phyloP scores from a whole-genome alignment of 2,113 vertebrate genomes.

The Hippocampus mohnikei region DNA sequence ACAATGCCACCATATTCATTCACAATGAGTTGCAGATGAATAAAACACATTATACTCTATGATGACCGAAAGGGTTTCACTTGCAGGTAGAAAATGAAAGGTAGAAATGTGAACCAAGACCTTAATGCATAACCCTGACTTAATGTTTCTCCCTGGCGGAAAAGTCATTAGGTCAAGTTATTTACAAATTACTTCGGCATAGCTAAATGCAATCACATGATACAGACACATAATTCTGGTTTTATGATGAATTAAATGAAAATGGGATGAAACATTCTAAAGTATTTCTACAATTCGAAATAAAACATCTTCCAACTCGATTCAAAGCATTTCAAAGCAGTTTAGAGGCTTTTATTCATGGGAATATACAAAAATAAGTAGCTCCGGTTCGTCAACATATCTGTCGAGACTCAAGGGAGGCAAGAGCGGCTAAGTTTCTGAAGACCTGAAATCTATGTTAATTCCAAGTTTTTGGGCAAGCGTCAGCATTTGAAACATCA shows the following conservation, averaged over 20 bases:
- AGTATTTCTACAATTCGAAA: background rate
- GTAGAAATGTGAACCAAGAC: too few relatives aligned
- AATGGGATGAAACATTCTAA: background rate
- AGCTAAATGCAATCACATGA: background rate
- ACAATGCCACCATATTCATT: slow-evolving; percentile 40
- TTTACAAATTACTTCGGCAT: background rate
- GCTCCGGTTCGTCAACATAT: background rate
- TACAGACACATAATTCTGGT: background rate
- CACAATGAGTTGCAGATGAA: slow-evolving; percentile 46
- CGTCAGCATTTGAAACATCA: too few relatives aligned
- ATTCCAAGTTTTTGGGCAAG: too few relatives aligned
- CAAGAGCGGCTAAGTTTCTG: slow-evolving; percentile 2
- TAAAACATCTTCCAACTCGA: background rate
- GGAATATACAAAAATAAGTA: background rate
- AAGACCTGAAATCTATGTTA: slow-evolving; percentile 9
- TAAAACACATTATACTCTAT: slow-evolving; percentile 1
- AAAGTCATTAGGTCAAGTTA: background rate
- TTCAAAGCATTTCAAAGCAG: background rate
- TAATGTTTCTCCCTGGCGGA: background rate
- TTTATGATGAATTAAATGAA: background rate
- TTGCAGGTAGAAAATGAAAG: too few relatives aligned
- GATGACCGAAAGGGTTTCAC: background rate
- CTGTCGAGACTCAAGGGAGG: background rate
- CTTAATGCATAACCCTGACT: background rate
- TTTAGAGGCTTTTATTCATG: background rate